Evolutionary conservation across 2,797 vertebrate genomes (phyloP), one percentile per base, ranked within the genome.

Genomic region (Bradypodion pumilum): DNA sequence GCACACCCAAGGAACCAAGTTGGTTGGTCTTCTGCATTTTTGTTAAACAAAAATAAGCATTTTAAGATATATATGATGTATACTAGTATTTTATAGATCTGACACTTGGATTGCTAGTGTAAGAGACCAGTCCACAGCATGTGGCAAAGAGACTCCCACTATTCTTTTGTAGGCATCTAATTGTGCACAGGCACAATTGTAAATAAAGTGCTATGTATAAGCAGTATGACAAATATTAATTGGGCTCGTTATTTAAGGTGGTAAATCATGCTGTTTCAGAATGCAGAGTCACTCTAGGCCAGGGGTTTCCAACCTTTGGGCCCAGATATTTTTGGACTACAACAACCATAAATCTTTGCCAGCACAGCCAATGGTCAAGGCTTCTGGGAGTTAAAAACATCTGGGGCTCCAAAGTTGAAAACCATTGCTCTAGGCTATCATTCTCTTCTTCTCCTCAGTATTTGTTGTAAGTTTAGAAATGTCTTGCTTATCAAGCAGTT

Each of bases 1-100:
- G 46, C 46, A 49, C 46, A 49, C 46, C 69, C 75, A n/a, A 89
- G 79, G 35, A 35, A 85, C 5, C 73, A 87, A 73, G 9, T 60
- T 73, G 12, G 76, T 56, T 40, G 66, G 16, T 0, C 32, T 80
- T 82, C 15, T 35, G 35, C 19, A 49, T 32, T 23, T 69, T 19
- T 35, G 40, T 68, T 44, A 42, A 69, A 69, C 16, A 46, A 4
- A 69, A 68, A 15, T 44, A 59, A 32, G 40, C 59, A 52, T 35
- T 2, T 16, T 12, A 13, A 10, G 59, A 12, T 40, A 9, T 8
- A 13, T 15, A 3, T n/a, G 6, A 7, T 21, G 21, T 7, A 7
- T 40, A 49, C 70, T 23, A 23, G 3, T 60, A 13, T 12, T 40
- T 7, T 60, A 23, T 35, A 46, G 9, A 25, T 37, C 7, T 32